Base-by-base conservation (phyloP, 2,113 vertebrate genomes). In the Dasyornis broadbenti region DNA sequence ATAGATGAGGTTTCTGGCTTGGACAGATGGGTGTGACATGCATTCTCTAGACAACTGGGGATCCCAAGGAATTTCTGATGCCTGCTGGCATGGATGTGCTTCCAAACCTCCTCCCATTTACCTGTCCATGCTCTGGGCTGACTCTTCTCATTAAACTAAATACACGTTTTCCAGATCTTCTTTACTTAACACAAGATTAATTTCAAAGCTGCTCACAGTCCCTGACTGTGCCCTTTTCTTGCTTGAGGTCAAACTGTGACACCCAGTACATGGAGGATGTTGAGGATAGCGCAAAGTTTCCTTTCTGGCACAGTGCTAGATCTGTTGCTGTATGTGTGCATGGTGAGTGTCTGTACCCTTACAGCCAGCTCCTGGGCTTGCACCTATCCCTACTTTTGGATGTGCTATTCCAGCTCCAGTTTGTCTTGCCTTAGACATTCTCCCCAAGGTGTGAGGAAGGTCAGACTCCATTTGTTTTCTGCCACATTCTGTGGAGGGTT, bases 261-360 rank as follows among this genome's bases (percentile, higher is more conserved):
- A 70, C 15, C 10, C 30, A 56, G 11, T 57, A 57, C 27, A 70
- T 16, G 30, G 35, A 14, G 33, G 28, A 12, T 26, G 9, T 18
- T 52, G 45, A 56, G 30, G 66, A 39, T 7, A 19, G 57, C 31
- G 76, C 56, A 70, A 40, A 61, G 39, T 44, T 21, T 39, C 52
- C n/a, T 79, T 22, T 65, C 76, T 65, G 56, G 40, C 30, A 16
- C 17, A 30, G 40, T 13, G 9, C 9, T 16, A 22, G 40, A 30
- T 82, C 50, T 70, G 37, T 39, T 89, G 50, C 70, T 70, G 39
- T 47, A 20, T 44, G 56, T 45, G 47, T 70, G 2, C 27, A 0
- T 4, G 50, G 35, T 44, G 50, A 64, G 20, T 0, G 21, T 10
- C 40, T 65, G 8, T 73, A 31, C 19, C 44, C 3, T 0, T 42